A percentile compares a stretch with the other conserved stretches of the same genome.
These are phyloP conservation scores for Tenualosa thibaudeaui DNA, from an alignment of 2,797 vertebrate genomes.

Conservation along the genomic window DNA sequence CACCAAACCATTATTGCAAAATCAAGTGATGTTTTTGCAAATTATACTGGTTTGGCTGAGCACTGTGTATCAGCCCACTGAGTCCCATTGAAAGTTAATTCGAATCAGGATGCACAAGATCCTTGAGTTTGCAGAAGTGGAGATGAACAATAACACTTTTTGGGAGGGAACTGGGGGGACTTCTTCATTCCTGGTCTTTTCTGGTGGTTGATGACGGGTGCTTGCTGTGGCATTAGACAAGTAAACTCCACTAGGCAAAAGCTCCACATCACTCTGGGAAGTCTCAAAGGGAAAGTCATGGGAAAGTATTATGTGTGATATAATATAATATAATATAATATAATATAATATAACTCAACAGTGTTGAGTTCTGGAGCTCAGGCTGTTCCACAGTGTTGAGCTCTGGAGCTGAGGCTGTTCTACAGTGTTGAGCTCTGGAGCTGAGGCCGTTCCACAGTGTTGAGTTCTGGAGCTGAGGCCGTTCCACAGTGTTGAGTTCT, in stretches of 20 bases:
- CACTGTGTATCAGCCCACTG: slow-evolving; percentile 69
- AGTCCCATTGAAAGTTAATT: slow-evolving; percentile 71
- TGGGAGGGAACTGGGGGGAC: not conserved
- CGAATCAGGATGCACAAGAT: slow-evolving; percentile 68
- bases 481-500: no score
- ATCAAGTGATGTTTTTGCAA: slow-evolving; percentile 80
- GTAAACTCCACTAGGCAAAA: not conserved
- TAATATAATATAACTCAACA: not conserved
- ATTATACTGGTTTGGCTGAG: slow-evolving; percentile 75
- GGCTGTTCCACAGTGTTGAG: no score
- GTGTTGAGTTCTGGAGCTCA: no score
- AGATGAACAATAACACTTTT: slow-evolving; percentile 46
- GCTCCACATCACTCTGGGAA: not conserved
- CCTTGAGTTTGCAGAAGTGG: slow-evolving; percentile 54
- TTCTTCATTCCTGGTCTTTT: not conserved
- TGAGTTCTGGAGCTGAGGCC: no score
- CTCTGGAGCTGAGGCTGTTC: no score
- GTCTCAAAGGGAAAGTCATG: not conserved
- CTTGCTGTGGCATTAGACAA: not conserved
- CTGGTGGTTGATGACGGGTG: not conserved
- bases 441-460: no score
- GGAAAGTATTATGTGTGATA: not conserved
- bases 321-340: not conserved
- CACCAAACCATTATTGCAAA: slow-evolving; percentile 76
- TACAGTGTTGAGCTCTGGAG: no score